These are phyloP conservation scores for Callinectes sapidus DNA, from an alignment of 2,888 invertebrate genomes.

Conservation along the genomic window DNA sequence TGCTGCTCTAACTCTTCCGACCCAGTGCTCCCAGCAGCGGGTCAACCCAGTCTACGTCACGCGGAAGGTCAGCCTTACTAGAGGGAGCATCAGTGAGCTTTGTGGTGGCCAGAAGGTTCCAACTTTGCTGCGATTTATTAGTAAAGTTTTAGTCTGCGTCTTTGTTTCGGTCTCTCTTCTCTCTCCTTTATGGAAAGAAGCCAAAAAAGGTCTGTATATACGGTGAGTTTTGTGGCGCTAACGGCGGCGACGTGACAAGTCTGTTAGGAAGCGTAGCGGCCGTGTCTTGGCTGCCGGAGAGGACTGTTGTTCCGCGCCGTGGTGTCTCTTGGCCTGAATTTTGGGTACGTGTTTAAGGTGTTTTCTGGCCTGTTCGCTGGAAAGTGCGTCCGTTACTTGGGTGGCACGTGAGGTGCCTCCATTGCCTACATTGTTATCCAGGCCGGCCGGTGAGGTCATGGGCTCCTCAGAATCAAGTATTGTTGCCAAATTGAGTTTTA, in stretches of 20 bases:
- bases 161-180: slow-evolving; percentile 23
- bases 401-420: slow-evolving; percentile 7
- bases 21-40: neutral
- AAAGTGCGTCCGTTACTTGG: neutral
- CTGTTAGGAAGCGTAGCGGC: neutral
- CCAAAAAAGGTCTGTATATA: slow-evolving; percentile 5
- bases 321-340: slow-evolving; percentile 14
- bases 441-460: neutral
- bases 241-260: slow-evolving; percentile 7
- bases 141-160: slow-evolving; percentile 29
- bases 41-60: neutral
- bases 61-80: neutral
- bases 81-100: slow-evolving; percentile 30
- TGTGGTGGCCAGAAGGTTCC: neutral
- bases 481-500: neutral
- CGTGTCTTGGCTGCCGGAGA: neutral
- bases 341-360: neutral
- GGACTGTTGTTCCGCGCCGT: neutral
- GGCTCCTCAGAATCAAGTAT: neutral
- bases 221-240: slow-evolving; percentile 3
- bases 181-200: neutral
- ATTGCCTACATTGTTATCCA: neutral
- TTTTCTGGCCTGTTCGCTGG: slow-evolving; percentile 24
- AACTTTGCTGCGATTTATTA: slow-evolving; percentile 32
- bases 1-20: slow-evolving; percentile 14